These are phyloP conservation scores for Onthophagus sagittarius DNA, from an alignment of 2,888 invertebrate species.

Conservation along the genomic window DNA sequence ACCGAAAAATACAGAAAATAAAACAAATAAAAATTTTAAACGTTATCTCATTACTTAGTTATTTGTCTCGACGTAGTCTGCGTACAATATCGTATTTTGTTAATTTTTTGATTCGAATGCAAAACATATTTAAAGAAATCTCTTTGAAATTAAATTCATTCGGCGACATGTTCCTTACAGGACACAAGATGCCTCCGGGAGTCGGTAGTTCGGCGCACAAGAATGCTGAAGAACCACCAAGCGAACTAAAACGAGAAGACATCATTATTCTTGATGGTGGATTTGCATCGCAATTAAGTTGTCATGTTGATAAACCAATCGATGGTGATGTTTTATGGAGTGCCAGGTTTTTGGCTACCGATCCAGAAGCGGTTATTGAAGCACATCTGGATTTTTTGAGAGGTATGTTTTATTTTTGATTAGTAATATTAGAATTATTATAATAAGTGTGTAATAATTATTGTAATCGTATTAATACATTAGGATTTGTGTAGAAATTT, in stretches of 20 bases:
- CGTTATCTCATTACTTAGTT: background rate
- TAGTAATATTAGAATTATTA: background rate
- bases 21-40: too few species aligned
- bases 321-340: constrained; percentile 90
- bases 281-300: constrained; percentile 76
- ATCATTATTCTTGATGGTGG: constrained; percentile 64
- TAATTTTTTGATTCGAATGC: too few species aligned
- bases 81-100: background rate
- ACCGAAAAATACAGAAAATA: background rate
- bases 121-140: background rate
- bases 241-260: constrained; percentile 18
- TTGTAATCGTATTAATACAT: too few species aligned
- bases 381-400: constrained; percentile 80
- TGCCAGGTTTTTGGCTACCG: constrained; percentile 72
- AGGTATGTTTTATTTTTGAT: constrained; percentile 49
- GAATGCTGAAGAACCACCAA: constrained; percentile 16
- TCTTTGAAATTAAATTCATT: background rate
- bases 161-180: constrained; percentile 11
- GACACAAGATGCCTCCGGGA: constrained; percentile 25
- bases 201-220: constrained; percentile 25
- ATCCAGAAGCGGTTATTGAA: constrained; percentile 73
- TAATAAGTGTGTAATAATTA: too few species aligned
- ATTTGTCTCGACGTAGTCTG: background rate
- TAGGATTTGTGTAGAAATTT: too few species aligned
- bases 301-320: constrained; percentile 69